A percentile compares a stretch with the other conserved stretches of the same genome.
These are phyloP conservation scores for Tolypeutes matacus DNA, from an alignment of 2,797 vertebrate genomes.

Conservation along the genomic window DNA sequence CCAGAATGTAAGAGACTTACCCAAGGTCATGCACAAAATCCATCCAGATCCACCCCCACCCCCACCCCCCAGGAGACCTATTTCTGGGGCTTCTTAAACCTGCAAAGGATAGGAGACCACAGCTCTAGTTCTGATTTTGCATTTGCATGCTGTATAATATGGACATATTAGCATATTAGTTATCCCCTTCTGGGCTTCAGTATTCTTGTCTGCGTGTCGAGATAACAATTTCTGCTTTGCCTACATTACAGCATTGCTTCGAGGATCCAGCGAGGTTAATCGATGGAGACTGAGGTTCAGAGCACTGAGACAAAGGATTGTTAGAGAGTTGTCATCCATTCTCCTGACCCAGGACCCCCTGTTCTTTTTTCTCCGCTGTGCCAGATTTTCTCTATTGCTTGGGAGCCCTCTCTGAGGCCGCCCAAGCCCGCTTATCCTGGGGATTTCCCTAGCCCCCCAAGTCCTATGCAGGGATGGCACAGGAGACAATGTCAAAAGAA, in stretches of 20 bases:
- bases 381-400: neutral
- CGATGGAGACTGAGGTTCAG: neutral
- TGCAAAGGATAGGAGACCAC: neutral
- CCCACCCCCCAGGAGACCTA: neutral
- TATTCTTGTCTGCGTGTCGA: neutral
- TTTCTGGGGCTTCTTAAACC: neutral
- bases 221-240: neutral
- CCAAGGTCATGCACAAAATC: neutral
- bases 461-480: neutral
- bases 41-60: too few relatives aligned
- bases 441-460: neutral
- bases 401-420: neutral
- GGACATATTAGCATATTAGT: neutral
- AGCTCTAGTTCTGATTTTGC: neutral
- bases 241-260: neutral
- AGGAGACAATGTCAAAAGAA: neutral
- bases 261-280: neutral
- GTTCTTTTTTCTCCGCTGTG: neutral
- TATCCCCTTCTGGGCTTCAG: neutral
- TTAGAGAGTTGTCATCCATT: neutral
- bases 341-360: neutral
- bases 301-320: neutral
- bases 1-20: neutral
- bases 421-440: rapidly evolving
- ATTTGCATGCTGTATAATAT: rapidly evolving